These are phyloP conservation scores for Bradypodion ventrale DNA, from an alignment of 2,797 vertebrate genomes.

Conservation along the genomic window DNA sequence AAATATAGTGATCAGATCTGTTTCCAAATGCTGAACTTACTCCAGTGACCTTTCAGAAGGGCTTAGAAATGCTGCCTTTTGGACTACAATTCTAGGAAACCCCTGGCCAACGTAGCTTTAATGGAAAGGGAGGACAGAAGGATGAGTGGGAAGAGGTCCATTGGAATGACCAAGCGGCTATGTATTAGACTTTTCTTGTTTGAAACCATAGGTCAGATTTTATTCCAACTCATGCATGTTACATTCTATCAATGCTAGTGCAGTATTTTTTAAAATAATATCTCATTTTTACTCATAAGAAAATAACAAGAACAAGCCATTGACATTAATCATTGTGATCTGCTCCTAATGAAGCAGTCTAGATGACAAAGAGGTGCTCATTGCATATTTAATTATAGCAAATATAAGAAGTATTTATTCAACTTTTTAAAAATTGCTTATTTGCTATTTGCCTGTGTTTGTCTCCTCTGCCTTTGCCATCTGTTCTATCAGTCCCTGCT, in stretches of 20 bases:
- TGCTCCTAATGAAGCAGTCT: neutral
- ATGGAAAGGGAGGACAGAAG: neutral
- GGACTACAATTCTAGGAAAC: too few relatives aligned
- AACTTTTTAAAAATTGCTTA: slow-evolving; percentile 6
- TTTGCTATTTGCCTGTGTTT: slow-evolving; percentile 16
- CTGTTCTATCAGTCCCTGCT: slow-evolving; percentile 27
- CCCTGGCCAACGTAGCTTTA: neutral
- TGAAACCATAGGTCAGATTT: neutral
- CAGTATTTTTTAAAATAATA: slow-evolving; percentile 1
- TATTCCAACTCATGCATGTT: neutral
- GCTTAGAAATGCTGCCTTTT: too few relatives aligned
- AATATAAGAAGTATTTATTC: neutral
- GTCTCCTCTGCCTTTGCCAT: slow-evolving; percentile 21
- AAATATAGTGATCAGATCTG: neutral
- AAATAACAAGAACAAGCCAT: neutral
- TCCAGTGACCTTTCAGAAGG: neutral
- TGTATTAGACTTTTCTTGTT: neutral
- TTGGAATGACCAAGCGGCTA: neutral
- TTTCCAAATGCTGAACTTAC: neutral
- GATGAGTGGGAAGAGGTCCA: neutral
- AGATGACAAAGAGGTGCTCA: neutral
- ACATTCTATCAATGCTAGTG: neutral
- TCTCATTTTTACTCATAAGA: neutral
- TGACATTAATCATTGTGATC: neutral
- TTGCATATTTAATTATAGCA: slow-evolving; percentile 14